These are phyloP conservation scores for Drosophila pallidifrons DNA, from an alignment of 1,140 invertebrate genomes.

Conservation along the genomic window DNA sequence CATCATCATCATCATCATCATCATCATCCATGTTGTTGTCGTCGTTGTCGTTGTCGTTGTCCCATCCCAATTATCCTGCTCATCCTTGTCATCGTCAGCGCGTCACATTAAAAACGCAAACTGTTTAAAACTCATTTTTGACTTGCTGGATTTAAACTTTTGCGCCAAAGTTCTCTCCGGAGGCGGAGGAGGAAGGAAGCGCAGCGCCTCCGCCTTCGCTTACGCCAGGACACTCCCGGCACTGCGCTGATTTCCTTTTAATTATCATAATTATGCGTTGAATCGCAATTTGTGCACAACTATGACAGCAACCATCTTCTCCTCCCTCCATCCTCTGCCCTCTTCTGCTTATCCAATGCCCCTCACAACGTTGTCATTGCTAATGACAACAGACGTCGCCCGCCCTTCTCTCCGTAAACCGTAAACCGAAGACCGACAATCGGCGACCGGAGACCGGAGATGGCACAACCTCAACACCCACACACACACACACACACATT, in stretches of 20 bases:
- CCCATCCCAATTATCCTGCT: conserved; percentile 1
- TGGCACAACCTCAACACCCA: background rate
- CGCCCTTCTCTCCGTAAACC: background rate
- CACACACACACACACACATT: background rate
- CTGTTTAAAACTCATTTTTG: conserved; percentile 56
- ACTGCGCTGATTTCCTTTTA: conserved; percentile 69
- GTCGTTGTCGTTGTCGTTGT: background rate
- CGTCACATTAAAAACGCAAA: conserved; percentile 17
- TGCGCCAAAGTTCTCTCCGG: conserved; percentile 21
- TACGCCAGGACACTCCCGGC: conserved; percentile 13
- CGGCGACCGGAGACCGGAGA: conserved; percentile 11
- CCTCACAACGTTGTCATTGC: background rate
- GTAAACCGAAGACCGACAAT: no score
- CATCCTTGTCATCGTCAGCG: conserved; percentile 25
- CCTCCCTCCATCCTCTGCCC: background rate
- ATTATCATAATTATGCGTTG: conserved; percentile 73
- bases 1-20: conserved; percentile 5
- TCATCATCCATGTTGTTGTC: background rate
- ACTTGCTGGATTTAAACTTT: conserved; percentile 38
- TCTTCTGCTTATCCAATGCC: background rate
- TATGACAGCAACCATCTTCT: background rate
- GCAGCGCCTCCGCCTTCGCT: background rate
- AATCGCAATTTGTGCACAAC: conserved; percentile 37
- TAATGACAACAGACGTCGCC: conserved; percentile 8
- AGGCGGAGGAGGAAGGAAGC: conserved; percentile 7